Conservation (phyloP, 2,113 vertebrate genomes). For the Xenotilapia longispinis region DNA sequence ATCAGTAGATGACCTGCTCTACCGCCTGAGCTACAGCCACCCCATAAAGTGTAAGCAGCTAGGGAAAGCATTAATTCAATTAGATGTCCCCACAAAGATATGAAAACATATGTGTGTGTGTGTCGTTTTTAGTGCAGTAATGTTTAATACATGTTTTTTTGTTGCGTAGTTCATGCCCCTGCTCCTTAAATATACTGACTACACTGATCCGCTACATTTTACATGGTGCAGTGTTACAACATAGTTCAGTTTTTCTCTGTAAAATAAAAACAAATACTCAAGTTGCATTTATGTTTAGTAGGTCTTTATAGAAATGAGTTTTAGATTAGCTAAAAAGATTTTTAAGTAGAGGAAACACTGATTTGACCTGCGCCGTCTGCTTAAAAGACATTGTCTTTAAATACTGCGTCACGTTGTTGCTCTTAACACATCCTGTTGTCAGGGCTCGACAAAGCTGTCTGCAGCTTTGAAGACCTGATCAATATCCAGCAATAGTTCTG, state of each 20-base stretch:
- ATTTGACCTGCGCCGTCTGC: neutral
- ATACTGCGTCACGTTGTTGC: neutral
- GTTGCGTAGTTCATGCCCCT: neutral
- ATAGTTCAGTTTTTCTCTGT: neutral
- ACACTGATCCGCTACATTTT: neutral
- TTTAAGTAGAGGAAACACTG: neutral
- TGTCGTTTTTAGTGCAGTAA: neutral
- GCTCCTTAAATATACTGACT: neutral
- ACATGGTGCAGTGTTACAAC: neutral
- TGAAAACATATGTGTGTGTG: neutral
- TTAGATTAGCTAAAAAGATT: neutral
- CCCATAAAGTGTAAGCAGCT: accelerated
- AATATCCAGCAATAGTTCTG: neutral
- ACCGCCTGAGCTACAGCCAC: too few relatives aligned
- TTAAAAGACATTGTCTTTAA: neutral
- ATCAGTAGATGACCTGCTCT: too few relatives aligned
- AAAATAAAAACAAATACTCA: neutral
- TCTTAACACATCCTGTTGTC: conserved; percentile 8
- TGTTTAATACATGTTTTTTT: neutral
- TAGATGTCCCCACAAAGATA: neutral
- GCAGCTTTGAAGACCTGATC: neutral
- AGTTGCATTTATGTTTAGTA: too few relatives aligned
- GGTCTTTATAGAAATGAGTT: neutral
- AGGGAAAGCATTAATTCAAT: neutral
- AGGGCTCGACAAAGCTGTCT: neutral